Conservation (phyloP, 2,797 vertebrate genomes). For the Onychomys arenicola region DNA sequence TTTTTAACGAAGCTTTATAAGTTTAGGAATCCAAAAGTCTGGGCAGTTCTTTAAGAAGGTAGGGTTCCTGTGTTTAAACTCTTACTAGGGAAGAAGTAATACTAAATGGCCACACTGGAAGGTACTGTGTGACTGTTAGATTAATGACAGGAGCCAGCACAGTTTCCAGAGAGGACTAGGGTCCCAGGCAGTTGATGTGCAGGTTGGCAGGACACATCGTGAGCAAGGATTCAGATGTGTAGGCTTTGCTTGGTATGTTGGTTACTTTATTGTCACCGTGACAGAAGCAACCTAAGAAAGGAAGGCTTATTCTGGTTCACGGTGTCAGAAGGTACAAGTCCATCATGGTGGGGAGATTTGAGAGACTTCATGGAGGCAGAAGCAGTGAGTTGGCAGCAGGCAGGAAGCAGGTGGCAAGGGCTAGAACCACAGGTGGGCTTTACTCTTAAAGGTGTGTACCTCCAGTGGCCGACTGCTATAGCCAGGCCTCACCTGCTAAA, state of each 20-base stretch:
- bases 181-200: neutral
- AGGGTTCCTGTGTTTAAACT: neutral
- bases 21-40: conserved; percentile 46
- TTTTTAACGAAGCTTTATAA: conserved; percentile 41
- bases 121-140: neutral
- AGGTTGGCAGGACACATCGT: neutral
- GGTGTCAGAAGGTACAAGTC: neutral
- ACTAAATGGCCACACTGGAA: neutral
- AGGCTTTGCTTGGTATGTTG: neutral
- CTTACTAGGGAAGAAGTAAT: neutral
- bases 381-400: neutral
- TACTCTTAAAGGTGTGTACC: neutral
- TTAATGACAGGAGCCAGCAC: neutral
- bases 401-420: neutral
- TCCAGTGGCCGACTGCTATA: neutral
- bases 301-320: neutral
- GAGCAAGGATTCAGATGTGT: conserved; percentile 18
- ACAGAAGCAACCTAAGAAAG: neutral
- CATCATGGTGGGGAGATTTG: neutral
- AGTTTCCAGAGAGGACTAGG: conserved; percentile 1
- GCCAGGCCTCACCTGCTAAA: neutral
- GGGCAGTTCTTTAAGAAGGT: conserved; percentile 47
- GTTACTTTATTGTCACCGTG: neutral
- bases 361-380: neutral
- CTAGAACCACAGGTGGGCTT: neutral